Base-by-base conservation (phyloP, 2,113 vertebrate species). In the Grus americana region DNA sequence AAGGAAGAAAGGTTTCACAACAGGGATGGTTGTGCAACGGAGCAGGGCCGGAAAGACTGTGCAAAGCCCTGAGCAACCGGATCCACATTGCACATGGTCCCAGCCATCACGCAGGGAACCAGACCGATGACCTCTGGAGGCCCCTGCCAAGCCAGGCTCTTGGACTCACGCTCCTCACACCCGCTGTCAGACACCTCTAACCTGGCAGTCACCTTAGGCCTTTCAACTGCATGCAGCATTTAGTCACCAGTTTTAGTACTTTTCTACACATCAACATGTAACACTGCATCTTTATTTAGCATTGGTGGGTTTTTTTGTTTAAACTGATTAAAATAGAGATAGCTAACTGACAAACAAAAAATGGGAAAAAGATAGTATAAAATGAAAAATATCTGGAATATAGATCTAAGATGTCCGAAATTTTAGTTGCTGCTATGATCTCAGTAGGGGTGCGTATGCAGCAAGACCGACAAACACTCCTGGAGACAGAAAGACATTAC, bases 161-260 rank as follows among this genome's bases (percentile, higher is more conserved):
- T 24, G 32, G 1, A 8, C 66, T 49, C 40, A 1, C 0, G 1
- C 13, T 42, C 49, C 6, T 65, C 52, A 63, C 12, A 40, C 9
- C 22, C 18, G 2, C 17, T 52, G 40, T 29, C 34, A 72, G 26
- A 76, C 50, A 74, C 46, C 42, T 27, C 57, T 19, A 79, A 76
- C 47, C 68, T 20, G 47, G 61, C 88, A 86, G 49, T 9, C 49
- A 78, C 67, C n/a, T 40, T 2, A 27, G 46, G 79, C 49, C 46
- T 59, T 62, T 38, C 47, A 57, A 47, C 12, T 3, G 21, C 40
- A 36, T 34, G 9, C 70, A 52, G 61, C 24, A 12, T 65, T 65
- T 59, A 76, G 22, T 26, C 59, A 82, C 18, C 79, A 46, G 44
- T 20, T 76, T 76, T 3, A 82, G 65, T 11, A 24, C 46, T 15